These are phyloP conservation scores for Anolis carolinensis DNA, from an alignment of 2,113 vertebrate genomes.

Conservation along the genomic window DNA sequence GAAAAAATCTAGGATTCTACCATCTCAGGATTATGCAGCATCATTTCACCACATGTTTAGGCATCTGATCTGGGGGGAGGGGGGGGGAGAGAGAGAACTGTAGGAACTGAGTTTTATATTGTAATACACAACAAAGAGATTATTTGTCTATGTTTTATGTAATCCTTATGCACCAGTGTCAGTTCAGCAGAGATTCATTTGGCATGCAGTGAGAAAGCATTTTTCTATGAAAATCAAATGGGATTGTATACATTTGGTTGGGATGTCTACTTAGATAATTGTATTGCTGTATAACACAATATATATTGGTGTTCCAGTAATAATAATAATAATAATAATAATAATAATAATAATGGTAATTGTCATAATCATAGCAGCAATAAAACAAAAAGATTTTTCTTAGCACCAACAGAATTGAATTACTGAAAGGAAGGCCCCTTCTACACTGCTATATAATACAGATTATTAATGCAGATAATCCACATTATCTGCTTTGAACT, in stretches of 20 bases:
- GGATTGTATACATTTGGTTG: too few species aligned
- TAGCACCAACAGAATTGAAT: neutral
- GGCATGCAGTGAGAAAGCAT: neutral
- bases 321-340: too few species aligned
- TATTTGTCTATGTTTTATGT: neutral
- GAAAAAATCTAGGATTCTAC: neutral
- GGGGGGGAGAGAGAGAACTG: neutral
- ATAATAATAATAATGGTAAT: too few species aligned
- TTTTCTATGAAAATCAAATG: neutral
- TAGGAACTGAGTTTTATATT: neutral
- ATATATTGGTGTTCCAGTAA: neutral
- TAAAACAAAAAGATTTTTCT: too few species aligned
- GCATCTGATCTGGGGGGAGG: neutral
- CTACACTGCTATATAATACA: too few species aligned
- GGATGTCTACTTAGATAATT: too few species aligned
- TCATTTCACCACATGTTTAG: neutral
- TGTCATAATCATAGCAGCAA: too few species aligned
- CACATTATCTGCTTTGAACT: too few species aligned
- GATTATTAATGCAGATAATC: too few species aligned
- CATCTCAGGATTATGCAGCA: neutral
- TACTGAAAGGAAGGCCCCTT: too few species aligned
- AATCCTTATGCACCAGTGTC: too few species aligned
- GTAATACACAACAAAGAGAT: neutral
- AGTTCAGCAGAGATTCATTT: neutral
- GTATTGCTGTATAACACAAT: too few species aligned